Evolutionary conservation across 2,797 vertebrate genomes (phyloP).

Genomic region (Halcyon smyrnensis): DNA sequence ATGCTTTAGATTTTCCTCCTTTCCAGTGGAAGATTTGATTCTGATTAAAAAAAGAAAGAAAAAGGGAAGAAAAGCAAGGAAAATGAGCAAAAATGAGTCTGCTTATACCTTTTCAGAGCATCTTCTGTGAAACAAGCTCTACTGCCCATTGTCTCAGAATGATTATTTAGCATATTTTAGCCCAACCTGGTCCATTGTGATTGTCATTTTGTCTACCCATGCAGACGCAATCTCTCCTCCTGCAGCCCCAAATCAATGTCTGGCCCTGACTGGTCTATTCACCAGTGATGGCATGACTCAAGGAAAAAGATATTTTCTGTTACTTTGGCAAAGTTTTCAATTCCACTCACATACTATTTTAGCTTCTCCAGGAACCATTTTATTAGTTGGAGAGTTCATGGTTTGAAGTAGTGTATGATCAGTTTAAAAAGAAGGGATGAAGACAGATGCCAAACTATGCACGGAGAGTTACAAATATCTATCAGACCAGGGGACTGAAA

Average conservation of each 20-base stretch:
- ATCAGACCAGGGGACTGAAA: not conserved
- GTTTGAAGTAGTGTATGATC: conserved; percentile 4
- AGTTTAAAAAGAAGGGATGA: conserved; percentile 1
- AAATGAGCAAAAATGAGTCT: not conserved
- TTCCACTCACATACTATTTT: not conserved
- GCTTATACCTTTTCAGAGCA: not conserved
- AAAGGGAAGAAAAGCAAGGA: not conserved
- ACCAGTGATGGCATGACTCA: not conserved
- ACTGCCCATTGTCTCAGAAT: not conserved
- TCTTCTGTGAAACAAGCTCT: not conserved
- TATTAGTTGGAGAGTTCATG: not conserved
- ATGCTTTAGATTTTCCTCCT: not conserved
- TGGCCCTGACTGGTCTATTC: not conserved
- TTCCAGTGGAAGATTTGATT: not conserved
- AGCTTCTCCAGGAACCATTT: not conserved
- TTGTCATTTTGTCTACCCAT: not conserved
- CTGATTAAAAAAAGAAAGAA: not conserved
- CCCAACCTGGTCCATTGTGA: not conserved
- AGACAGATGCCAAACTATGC: not conserved
- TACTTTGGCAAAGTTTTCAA: not conserved
- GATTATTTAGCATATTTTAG: not conserved
- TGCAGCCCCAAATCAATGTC: not conserved
- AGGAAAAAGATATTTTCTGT: not conserved
- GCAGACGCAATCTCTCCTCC: not conserved
- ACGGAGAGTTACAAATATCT: not conserved